A percentile compares a stretch with the other conserved stretches of the same genome.
These are phyloP conservation scores for Drosophila flavopinicola DNA, from an alignment of 2,888 invertebrate genomes.

Conservation along the genomic window DNA sequence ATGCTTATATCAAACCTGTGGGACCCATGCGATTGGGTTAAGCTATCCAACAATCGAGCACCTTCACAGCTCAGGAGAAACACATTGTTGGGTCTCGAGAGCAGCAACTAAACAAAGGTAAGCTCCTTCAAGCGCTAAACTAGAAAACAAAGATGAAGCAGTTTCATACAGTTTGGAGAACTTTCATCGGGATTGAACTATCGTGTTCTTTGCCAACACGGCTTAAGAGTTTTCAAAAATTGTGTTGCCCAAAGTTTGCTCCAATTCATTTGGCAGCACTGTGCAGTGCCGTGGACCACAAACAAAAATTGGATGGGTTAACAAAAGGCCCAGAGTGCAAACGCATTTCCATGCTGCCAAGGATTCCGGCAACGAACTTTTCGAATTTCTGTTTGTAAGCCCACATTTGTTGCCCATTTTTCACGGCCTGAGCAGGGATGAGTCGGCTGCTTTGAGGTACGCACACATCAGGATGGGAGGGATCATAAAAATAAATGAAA, in stretches of 20 bases:
- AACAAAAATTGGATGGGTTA: constrained; percentile 13
- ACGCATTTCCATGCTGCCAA: constrained; percentile 18
- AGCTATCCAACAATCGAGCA: constrained; percentile 10
- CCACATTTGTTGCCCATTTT: constrained; percentile 60
- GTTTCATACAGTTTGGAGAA: background rate
- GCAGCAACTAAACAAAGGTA: background rate
- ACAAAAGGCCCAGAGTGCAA: constrained; percentile 24
- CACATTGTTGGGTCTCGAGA: background rate
- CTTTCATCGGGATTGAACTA: background rate
- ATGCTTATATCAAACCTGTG: constrained; percentile 9
- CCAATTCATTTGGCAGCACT: constrained; percentile 13
- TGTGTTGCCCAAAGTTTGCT: background rate
- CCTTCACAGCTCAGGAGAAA: background rate
- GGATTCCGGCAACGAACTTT: constrained; percentile 31
- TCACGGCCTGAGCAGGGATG: constrained; percentile 29
- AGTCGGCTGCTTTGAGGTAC: constrained; percentile 13
- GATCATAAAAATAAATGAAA: constrained; percentile 79
- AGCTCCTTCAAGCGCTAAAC: background rate
- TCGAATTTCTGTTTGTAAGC: constrained; percentile 19
- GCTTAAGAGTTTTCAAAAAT: background rate
- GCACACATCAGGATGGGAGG: constrained; percentile 22
- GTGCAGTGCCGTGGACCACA: background rate
- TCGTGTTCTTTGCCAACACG: background rate
- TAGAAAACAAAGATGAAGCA: background rate
- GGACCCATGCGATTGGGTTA: constrained; percentile 23